Evolutionary conservation across 1,140 invertebrate species (phyloP).

Genomic region (Heliconius hermathena): DNA sequence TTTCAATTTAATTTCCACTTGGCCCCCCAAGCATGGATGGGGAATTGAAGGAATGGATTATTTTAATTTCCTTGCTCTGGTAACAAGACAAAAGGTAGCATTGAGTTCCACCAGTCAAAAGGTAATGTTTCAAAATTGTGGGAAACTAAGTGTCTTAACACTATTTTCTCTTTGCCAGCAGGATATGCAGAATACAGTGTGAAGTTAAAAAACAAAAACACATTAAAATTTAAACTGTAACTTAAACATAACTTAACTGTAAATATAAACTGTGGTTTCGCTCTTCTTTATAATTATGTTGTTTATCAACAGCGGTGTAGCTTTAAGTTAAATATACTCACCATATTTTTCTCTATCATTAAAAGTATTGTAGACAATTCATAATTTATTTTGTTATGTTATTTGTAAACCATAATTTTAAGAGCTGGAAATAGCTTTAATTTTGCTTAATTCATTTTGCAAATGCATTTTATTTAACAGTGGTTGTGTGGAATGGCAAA

Average conservation of each 20-base stretch:
- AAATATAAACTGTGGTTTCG: too few species aligned
- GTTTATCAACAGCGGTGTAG: background rate
- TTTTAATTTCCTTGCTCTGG: too few species aligned
- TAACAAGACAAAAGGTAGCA: too few species aligned
- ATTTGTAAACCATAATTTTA: slow-evolving; percentile 1
- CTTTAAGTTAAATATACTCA: background rate
- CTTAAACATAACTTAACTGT: too few species aligned
- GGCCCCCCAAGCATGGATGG: too few species aligned
- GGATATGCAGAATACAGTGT: background rate
- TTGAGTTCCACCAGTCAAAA: too few species aligned
- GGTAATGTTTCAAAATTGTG: too few species aligned
- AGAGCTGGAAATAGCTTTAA: slow-evolving; percentile 9
- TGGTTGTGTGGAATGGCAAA: slow-evolving; percentile 3
- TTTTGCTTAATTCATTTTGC: background rate
- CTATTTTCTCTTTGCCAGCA: background rate
- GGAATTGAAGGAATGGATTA: too few species aligned
- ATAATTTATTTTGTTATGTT: slow-evolving; percentile 2
- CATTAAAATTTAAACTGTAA: background rate
- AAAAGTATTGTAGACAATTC: background rate
- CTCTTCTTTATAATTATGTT: background rate
- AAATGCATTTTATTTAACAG: background rate
- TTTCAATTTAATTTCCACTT: too few species aligned
- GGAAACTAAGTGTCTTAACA: too few species aligned
- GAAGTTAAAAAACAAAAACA: background rate
- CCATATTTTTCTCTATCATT: background rate